Evolutionary conservation across 1,140 invertebrate species (phyloP), one percentile per base, ranked within the genome.

Genomic region (Neelides sp.): DNA sequence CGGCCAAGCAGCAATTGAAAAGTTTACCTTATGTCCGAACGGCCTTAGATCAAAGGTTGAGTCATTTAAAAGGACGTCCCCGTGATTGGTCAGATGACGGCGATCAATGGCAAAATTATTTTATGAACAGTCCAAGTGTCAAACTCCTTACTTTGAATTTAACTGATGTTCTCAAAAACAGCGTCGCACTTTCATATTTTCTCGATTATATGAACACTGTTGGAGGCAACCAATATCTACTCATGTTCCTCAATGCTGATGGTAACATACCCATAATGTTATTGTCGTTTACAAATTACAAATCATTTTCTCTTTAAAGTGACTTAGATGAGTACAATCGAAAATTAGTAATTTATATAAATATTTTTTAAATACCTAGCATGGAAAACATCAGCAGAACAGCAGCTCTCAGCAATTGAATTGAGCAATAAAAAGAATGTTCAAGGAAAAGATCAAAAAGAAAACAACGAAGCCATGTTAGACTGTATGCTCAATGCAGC

Each of bases 1-100:
- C 77, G 27, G 80, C 92, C 24, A 88, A 91, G 63, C 85, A 89
- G 58, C 87, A 91, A 65, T 65, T 94, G n/a, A 86, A 83, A 35
- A 91, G 85, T 64, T 70, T 94, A 32, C 71, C 79, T 44, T 93
- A 86, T 70, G 74, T 93, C 1, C 74, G 78, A 46, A 80, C 81
- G 63, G 74, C 87, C 37, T 75, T 86, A 48, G 79, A 85, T 52
- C 74, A 71, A 37, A 68, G 77, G 56, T 74, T 82, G 26, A 70
- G 74, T 34, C 72, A 77, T 46, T 72, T 83, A 62, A 73, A 78
- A 49, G 73, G 71, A 44, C 57, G 56, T n/a, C 41, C 46, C 12
- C 58, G 48, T 8, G 61, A 64, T 39, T 65, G 63, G 47, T 61
- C 59, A 42, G 63, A 63, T 61, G 60, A 50, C 12, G 37, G 49